Conservation (phyloP, 2,888 invertebrate species). For the Cryptocheilus praepositus region DNA sequence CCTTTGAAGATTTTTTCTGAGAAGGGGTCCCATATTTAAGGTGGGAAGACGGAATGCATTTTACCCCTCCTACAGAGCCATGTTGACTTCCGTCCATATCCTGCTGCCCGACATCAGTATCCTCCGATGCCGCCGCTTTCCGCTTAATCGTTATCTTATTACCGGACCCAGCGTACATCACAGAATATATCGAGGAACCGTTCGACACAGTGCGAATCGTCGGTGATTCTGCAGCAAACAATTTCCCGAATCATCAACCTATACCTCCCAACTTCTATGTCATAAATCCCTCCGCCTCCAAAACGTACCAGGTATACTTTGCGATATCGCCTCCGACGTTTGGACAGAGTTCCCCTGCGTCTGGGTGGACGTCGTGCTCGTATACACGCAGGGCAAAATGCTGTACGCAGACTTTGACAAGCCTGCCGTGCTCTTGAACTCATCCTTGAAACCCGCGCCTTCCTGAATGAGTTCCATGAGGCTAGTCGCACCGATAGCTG, state of each 20-base stretch:
- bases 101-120: slow-evolving; percentile 75
- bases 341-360: slow-evolving; percentile 70
- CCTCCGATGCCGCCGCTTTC: slow-evolving; percentile 79
- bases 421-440: slow-evolving; percentile 84
- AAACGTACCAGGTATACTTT: slow-evolving; percentile 62
- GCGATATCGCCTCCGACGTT: slow-evolving; percentile 55
- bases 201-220: slow-evolving; percentile 76
- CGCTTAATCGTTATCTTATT: slow-evolving; percentile 90
- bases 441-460: slow-evolving; percentile 86
- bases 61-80: slow-evolving; percentile 65
- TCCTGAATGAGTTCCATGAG: slow-evolving; percentile 87
- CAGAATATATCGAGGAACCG: slow-evolving; percentile 83
- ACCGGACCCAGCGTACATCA: slow-evolving; percentile 87
- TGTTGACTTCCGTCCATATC: slow-evolving; percentile 73
- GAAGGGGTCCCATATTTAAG: slow-evolving; percentile 68
- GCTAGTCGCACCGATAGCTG: slow-evolving; percentile 77
- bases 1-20: slow-evolving; percentile 70
- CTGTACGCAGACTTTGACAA: slow-evolving; percentile 85
- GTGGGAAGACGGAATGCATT: slow-evolving; percentile 71
- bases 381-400: slow-evolving; percentile 84
- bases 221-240: slow-evolving; percentile 58
- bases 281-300: too few species aligned
- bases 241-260: neutral
- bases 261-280: neutral
- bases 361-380: slow-evolving; percentile 79